Base-by-base conservation (phyloP, 1,140 invertebrate species). In the Phthorimaea operculella region DNA sequence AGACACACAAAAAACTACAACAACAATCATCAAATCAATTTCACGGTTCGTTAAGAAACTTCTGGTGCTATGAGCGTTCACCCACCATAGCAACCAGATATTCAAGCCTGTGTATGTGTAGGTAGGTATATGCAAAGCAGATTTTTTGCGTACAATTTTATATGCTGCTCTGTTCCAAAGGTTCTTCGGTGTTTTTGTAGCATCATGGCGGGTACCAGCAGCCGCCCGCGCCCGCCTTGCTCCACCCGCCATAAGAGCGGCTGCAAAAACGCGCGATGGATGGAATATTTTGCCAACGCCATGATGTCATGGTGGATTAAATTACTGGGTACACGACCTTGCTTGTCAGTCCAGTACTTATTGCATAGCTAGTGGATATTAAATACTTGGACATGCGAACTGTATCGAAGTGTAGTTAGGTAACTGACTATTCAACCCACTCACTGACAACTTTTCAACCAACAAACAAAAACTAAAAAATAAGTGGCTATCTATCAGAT, bases 271-370 rank as follows among this genome's bases (percentile, higher is more conserved):
- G 70, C 57, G 2, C 55, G 54, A 58, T 62, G 51, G 57, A 72
- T 76, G 77, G 77, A 79, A 83, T 77, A 77, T 78, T 74, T 73
- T 74, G 59, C 64, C 64, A 73, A 69, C 72, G 58, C 70, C 70
- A 79, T 83, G 80, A 83, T 83, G 79, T 83, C 80, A 83, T 82
- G 74, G 72, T 69, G 73, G 66, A 70, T 82, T 79, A 74, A 74
- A 80, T 83, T 77, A 80, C 78, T 65, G 68, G 63, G 64, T 70
- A 69, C 68, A 70, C 66, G 72, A 70, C 74, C 74, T 81, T 79
- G 76, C 67, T 58, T 74, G 71, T 73, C 66, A 72, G 58, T 70
- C 62, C 53, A 49, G 57, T 72, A 68, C 57, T 54, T 60, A 47
- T 11, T 3, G 48, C 48, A 28, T 12, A 21, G 12, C 48, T 15